phyloP scores from a whole-genome alignment of 2,888 invertebrate genomes.

The Beris chalybata region DNA sequence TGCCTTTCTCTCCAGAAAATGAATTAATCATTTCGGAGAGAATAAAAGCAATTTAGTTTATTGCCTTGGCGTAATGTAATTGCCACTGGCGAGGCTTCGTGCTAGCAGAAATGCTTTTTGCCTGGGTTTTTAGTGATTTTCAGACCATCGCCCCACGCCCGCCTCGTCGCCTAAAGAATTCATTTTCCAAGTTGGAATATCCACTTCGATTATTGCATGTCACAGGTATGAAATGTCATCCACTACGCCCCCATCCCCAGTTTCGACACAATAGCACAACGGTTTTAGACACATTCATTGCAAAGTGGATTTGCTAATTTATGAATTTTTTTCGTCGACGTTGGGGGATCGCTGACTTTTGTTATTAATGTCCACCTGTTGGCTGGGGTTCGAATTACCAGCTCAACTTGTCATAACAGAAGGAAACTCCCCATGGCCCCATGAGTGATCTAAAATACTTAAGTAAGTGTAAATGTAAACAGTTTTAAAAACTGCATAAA shows the following conservation, averaged over 20 bases:
- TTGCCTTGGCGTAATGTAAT: conserved; percentile 41
- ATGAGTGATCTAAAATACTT: no score
- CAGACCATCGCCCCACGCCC: neutral
- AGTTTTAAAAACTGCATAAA: no score
- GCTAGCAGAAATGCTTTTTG: conserved; percentile 32
- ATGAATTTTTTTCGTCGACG: neutral
- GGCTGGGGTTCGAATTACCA: no score
- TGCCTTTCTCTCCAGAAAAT: conserved; percentile 37
- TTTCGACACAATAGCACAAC: conserved; percentile 17
- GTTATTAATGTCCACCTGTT: no score
- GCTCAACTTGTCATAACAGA: no score
- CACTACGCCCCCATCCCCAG: conserved; percentile 1
- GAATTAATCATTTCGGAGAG: conserved; percentile 41
- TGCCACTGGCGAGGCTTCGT: conserved; percentile 36
- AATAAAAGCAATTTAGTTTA: conserved; percentile 41
- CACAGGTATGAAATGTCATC: conserved; percentile 35
- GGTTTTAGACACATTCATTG: conserved; percentile 27
- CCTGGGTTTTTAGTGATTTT: conserved; percentile 37
- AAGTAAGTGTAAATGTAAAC: no score
- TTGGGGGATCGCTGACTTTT: no score
- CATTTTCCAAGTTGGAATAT: conserved; percentile 33
- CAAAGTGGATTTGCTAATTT: conserved; percentile 31
- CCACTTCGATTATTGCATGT: conserved; percentile 39
- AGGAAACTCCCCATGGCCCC: no score
- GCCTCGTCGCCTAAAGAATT: neutral